These are phyloP conservation scores for Leptinotarsa rubiginosa DNA, from an alignment of 2,888 invertebrate genomes.

Conservation along the genomic window DNA sequence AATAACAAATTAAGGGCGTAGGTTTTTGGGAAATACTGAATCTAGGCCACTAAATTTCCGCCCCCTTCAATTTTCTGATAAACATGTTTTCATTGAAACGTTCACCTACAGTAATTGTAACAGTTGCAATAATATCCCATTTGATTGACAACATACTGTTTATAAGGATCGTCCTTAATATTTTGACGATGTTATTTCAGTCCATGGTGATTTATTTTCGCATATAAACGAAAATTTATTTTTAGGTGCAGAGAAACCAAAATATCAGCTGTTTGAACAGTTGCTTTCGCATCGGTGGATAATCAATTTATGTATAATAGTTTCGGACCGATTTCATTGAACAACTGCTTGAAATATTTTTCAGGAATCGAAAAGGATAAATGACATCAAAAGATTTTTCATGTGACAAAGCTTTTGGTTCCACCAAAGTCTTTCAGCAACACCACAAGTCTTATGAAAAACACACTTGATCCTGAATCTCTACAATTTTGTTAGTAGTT, in stretches of 20 bases:
- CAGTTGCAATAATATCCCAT: no score
- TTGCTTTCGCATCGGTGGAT: not conserved
- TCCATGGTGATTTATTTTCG: not conserved
- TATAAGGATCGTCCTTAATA: not conserved
- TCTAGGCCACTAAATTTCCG: no score
- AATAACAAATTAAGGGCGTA: no score
- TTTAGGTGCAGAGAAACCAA: not conserved
- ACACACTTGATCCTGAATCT: no score
- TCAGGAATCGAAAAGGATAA: not conserved
- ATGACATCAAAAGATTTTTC: not conserved
- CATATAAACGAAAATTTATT: conserved; percentile 4
- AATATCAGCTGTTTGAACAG: conserved; percentile 9
- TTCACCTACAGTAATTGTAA: no score
- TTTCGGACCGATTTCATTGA: not conserved
- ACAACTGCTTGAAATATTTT: not conserved
- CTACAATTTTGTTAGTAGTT: no score
- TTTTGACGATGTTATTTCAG: not conserved
- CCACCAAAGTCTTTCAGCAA: no score
- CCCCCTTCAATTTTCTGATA: no score
- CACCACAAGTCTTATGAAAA: no score
- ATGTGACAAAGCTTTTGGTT: not conserved
- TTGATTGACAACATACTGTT: no score
- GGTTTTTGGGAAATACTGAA: no score
- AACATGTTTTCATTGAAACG: no score
- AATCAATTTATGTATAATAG: not conserved